Conservation (phyloP, 2,113 vertebrate genomes). For the Rissa tridactyla region DNA sequence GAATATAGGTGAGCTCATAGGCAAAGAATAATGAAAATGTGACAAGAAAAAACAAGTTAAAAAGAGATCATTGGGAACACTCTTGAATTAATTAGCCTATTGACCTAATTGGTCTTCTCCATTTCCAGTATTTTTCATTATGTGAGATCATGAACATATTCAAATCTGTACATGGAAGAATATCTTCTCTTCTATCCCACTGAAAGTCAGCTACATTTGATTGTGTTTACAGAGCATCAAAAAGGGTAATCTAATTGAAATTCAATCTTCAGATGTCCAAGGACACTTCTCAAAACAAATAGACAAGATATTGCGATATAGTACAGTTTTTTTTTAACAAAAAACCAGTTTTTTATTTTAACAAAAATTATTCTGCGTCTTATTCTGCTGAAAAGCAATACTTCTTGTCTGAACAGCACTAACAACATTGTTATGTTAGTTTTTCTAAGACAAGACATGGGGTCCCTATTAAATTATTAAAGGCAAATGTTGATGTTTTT, state of each 20-base stretch:
- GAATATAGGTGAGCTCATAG: neutral
- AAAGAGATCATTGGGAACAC: neutral
- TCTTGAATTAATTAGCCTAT: neutral
- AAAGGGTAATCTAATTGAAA: neutral
- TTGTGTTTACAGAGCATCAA: neutral
- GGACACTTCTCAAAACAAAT: neutral
- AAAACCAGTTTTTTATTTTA: neutral
- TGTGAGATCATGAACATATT: neutral
- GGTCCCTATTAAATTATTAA: constrained; percentile 58
- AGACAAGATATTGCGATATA: neutral
- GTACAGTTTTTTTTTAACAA: neutral
- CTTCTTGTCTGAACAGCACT: neutral
- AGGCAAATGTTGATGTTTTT: constrained; percentile 61
- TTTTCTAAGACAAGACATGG: constrained; percentile 1
- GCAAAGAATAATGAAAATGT: neutral
- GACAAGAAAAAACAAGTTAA: neutral
- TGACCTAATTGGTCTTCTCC: neutral
- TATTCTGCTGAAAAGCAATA: neutral
- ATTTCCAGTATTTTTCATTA: neutral
- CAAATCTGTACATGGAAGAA: neutral
- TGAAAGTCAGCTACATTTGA: neutral
- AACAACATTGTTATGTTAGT: neutral
- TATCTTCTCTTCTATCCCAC: neutral
- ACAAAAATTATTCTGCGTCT: neutral
- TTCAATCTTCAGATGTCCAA: neutral